These are phyloP conservation scores for Uropsilus gracilis DNA, from an alignment of 2,113 vertebrate species.

Conservation along the genomic window DNA sequence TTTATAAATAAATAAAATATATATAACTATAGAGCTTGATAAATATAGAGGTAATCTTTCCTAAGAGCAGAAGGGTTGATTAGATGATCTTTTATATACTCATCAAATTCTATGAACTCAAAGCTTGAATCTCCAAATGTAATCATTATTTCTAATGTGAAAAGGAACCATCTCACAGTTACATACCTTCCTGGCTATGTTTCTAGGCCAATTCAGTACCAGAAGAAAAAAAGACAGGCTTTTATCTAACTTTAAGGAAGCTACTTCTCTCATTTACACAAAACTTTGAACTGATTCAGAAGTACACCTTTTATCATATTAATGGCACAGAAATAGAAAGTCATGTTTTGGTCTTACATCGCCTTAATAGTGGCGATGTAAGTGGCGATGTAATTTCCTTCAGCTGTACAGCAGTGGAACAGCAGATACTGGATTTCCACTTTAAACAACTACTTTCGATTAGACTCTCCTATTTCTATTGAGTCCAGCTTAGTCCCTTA, in stretches of 20 bases:
- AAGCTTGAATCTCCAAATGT: not conserved
- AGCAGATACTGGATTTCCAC: not conserved
- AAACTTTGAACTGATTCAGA: not conserved
- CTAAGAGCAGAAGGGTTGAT: not conserved
- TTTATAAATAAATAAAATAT: conserved; percentile 12
- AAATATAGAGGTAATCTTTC: not conserved
- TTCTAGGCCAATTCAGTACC: not conserved
- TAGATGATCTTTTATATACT: not conserved
- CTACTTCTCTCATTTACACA: not conserved
- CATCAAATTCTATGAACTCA: not conserved
- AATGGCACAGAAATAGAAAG: too few species aligned
- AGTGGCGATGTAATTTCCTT: too few species aligned
- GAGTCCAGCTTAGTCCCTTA: not conserved
- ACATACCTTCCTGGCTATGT: not conserved
- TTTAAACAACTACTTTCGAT: not conserved
- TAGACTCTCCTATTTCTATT: not conserved
- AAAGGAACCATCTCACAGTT: not conserved
- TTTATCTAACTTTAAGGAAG: not conserved
- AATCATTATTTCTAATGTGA: not conserved
- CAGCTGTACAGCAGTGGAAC: not conserved
- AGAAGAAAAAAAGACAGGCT: not conserved
- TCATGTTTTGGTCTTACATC: not conserved
- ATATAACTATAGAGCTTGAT: not conserved
- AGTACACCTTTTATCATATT: not conserved
- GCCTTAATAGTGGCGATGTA: not conserved